Conservation (phyloP, 2,888 invertebrate species). For the Cheilosia soror region DNA sequence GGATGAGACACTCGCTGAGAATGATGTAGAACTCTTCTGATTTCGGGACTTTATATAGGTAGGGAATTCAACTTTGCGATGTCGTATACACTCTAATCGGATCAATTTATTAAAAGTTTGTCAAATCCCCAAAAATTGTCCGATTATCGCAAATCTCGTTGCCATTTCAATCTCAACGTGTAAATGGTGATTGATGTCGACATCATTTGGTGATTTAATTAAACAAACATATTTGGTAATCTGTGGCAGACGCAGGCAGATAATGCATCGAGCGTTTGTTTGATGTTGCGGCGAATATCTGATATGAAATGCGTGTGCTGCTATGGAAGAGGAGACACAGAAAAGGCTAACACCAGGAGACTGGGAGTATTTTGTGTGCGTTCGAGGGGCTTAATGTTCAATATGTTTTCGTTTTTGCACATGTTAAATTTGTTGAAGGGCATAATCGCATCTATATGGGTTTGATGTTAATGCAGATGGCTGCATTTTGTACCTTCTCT, state of each 20-base stretch:
- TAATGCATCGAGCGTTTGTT: neutral
- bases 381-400: too few species aligned
- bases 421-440: too few species aligned
- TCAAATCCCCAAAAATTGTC: neutral
- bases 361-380: too few species aligned
- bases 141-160: neutral
- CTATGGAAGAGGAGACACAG: neutral
- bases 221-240: neutral
- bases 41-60: conserved; percentile 30
- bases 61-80: neutral
- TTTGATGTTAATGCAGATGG: too few species aligned
- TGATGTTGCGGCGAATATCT: neutral
- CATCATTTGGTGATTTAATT: conserved; percentile 17
- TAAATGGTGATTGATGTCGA: conserved; percentile 38
- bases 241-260: neutral
- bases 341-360: neutral
- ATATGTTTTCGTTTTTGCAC: too few species aligned
- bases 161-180: neutral
- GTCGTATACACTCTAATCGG: neutral
- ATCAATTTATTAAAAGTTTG: neutral
- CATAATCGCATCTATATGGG: too few species aligned
- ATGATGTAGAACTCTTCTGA: conserved; percentile 14
- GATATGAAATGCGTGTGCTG: neutral
- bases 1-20: conserved; percentile 4
- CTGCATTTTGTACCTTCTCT: too few species aligned